Percentiles rank a stretch among this genome's conserved stretches.
Conservation (phyloP, 1,140 invertebrate genomes). For the Drosophila littoralis region DNA sequence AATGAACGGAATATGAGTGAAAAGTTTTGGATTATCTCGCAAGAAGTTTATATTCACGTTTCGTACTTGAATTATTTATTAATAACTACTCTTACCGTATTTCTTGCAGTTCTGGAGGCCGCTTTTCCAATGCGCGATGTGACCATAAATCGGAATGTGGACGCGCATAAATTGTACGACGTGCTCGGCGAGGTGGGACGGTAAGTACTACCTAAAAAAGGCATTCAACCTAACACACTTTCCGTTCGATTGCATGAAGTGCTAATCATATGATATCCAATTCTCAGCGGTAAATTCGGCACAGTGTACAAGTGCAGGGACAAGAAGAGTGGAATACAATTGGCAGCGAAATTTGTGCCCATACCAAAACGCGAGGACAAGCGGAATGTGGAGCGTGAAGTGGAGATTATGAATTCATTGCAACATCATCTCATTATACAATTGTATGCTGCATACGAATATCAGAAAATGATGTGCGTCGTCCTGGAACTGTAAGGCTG, state of each 20-base stretch:
- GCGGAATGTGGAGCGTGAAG: slow-evolving; percentile 96
- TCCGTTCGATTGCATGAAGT: background rate
- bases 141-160: slow-evolving; percentile 89
- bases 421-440: slow-evolving; percentile 97
- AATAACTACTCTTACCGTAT: background rate
- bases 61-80: too few relatives aligned
- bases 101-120: slow-evolving; percentile 90
- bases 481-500: slow-evolving; percentile 97
- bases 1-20: too few relatives aligned
- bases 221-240: too few relatives aligned
- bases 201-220: slow-evolving; percentile 85
- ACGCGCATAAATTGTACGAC: slow-evolving; percentile 92
- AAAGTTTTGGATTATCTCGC: too few relatives aligned
- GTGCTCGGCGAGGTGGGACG: slow-evolving; percentile 92
- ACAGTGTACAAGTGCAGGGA: slow-evolving; percentile 97
- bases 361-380: slow-evolving; percentile 93
- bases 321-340: slow-evolving; percentile 90
- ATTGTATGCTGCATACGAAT: slow-evolving; percentile 97
- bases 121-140: slow-evolving; percentile 94
- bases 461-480: slow-evolving; percentile 96
- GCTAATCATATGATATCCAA: slow-evolving; percentile 39
- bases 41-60: too few relatives aligned
- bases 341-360: slow-evolving; percentile 97
- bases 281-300: slow-evolving; percentile 97
- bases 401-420: slow-evolving; percentile 97